Base-by-base conservation (phyloP, 2,888 invertebrate genomes). In the Phaedon cochleariae region DNA sequence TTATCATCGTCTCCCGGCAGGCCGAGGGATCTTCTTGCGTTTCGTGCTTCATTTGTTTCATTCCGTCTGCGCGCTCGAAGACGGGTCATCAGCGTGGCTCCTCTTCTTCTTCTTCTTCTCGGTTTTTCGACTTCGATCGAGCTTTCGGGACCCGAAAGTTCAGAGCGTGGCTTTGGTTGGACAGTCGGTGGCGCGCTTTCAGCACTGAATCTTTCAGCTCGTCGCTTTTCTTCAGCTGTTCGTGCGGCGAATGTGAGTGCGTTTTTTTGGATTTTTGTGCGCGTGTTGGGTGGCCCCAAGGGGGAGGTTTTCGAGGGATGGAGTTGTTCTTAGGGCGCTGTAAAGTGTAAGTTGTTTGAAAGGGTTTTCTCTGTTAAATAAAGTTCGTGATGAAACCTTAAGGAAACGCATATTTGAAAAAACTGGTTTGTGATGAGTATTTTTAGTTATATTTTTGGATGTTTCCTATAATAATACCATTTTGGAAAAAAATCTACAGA, bases 11-110 rank as follows among this genome's bases (percentile, higher is more conserved):
- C 51, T 26, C 52, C 58, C 52, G 57, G 62, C 58, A 53, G 29
- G 59, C 59, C 53, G 52, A 55, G 58, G 53, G 53, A 55, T 62
- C 66, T 59, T 62, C 59, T 59, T 7, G 49, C 21, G 59, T 58
- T 45, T 18, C 54, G 65, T 66, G 46, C 53, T 57, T 61, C 62
- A 26, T 65, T 55, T 29, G 62, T 49, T 59, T 66, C 66, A 66
- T 66, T 66, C 66, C 54, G 34, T 18, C 48, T 37, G 48, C 59
- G 34, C 12, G 12, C 5, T 41, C 41, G 15, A 15, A 41, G 41
- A 41, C 41, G 3, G 41, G 41, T 2, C 41, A 12, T 41, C 7
- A 6, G 3, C 34, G 34, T 10, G 41, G 15, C 41, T 41, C 15
- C 6, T 41, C 41, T 34, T 34, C 31, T 10, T 34, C 10, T 9